phyloP scores from a whole-genome alignment of 2,113 vertebrate genomes.

The Notarius quadriscutis region DNA sequence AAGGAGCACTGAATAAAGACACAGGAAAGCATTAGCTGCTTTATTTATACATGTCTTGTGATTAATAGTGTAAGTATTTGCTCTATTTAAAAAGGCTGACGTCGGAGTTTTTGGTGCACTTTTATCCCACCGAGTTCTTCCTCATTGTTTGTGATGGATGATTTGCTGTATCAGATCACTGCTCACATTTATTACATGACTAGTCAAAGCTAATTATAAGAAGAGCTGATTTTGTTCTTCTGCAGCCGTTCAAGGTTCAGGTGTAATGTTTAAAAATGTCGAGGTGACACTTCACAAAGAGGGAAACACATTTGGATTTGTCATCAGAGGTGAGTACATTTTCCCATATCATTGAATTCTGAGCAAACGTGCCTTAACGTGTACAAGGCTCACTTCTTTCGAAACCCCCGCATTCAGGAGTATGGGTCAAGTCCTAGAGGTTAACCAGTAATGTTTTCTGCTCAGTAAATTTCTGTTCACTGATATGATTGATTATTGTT shows the following conservation, averaged over 20 bases:
- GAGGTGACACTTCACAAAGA: conserved; percentile 98
- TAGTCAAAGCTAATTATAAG: background rate
- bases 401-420: background rate
- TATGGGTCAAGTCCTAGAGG: background rate
- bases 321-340: conserved; percentile 88
- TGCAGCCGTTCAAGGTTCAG: conserved; percentile 89
- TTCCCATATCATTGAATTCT: background rate
- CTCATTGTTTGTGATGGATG: background rate
- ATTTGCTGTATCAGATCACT: background rate
- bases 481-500: background rate
- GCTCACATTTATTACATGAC: background rate
- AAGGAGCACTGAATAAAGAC: background rate
- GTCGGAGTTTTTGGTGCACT: background rate
- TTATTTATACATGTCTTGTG: background rate
- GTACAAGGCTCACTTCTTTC: background rate
- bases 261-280: conserved; percentile 92
- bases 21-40: background rate
- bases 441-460: background rate
- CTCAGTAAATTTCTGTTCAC: background rate
- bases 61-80: background rate
- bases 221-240: conserved; percentile 2
- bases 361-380: background rate
- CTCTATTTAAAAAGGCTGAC: background rate
- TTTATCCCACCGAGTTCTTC: background rate
- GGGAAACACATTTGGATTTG: conserved; percentile 96